Conservation (phyloP, 2,113 vertebrate genomes). For the Neolamprologus toae region DNA sequence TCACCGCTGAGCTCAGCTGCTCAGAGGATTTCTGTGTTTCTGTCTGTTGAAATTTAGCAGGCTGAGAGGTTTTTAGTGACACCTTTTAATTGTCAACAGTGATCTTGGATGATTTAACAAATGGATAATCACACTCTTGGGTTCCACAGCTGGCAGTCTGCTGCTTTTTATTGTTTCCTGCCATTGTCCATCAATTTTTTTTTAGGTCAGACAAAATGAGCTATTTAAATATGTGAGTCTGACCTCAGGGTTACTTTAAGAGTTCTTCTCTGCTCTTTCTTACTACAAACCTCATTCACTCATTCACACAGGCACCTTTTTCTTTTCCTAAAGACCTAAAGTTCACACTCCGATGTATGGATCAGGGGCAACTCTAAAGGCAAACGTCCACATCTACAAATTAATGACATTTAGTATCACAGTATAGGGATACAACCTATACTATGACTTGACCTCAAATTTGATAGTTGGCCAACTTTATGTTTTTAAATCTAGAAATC, state of each 20-base stretch:
- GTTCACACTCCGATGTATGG: background rate
- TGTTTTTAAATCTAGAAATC: background rate
- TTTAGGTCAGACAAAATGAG: background rate
- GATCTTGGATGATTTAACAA: background rate
- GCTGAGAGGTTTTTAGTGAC: background rate
- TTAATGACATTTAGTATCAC: background rate
- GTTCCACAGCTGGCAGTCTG: background rate
- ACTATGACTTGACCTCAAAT: background rate
- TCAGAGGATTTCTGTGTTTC: background rate
- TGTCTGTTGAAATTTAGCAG: background rate
- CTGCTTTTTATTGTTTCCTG: background rate
- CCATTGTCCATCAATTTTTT: background rate
- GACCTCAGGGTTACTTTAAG: background rate
- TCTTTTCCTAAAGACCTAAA: background rate
- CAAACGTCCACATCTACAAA: background rate
- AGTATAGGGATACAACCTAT: background rate
- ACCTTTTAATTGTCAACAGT: background rate
- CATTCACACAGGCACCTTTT: background rate
- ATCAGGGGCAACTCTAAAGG: background rate
- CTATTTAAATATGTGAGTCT: background rate
- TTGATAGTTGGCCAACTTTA: background rate
- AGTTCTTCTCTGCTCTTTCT: background rate
- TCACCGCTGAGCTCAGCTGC: background rate
- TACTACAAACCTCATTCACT: background rate
- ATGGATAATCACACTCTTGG: background rate